A percentile compares a stretch with the other conserved stretches of the same genome.
These are phyloP conservation scores for Sinohyriopsis cumingii DNA, from an alignment of 2,888 invertebrate species.

Conservation along the genomic window DNA sequence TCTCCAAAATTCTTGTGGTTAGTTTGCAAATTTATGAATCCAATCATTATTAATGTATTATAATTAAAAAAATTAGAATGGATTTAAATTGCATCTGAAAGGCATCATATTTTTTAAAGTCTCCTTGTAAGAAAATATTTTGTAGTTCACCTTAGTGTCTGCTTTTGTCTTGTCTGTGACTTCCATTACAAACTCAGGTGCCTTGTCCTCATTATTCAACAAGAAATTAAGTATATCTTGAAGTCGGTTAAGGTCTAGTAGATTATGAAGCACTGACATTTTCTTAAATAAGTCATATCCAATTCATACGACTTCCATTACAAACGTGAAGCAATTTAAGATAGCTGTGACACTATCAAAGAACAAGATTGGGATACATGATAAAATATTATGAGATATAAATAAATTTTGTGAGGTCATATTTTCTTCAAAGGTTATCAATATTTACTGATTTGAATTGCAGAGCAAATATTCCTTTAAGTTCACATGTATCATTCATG, in stretches of 20 bases:
- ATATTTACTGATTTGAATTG: too few species aligned
- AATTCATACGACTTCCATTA: background rate
- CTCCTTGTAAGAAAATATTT: background rate
- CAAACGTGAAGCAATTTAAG: too few species aligned
- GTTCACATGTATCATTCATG: too few species aligned
- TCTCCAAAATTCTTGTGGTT: too few species aligned
- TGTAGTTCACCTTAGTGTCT: conserved; percentile 85
- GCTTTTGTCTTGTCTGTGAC: conserved; percentile 99
- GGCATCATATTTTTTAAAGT: background rate
- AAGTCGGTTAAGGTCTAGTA: conserved; percentile 20
- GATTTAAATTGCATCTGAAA: background rate
- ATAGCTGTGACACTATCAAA: too few species aligned
- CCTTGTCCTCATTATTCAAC: conserved; percentile 49
- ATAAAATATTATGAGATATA: too few species aligned
- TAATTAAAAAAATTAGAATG: background rate
- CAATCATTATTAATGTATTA: background rate
- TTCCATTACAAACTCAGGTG: conserved; percentile 98
- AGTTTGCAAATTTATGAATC: background rate
- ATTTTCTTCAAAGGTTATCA: too few species aligned
- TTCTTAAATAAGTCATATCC: background rate
- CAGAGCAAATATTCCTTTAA: too few species aligned
- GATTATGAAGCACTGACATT: background rate
- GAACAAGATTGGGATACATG: too few species aligned
- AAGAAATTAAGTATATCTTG: conserved; percentile 70
- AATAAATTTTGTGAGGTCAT: too few species aligned